These are phyloP conservation scores for Gastracanthus pulcherrimus DNA, from an alignment of 2,888 invertebrate genomes.

Conservation along the genomic window DNA sequence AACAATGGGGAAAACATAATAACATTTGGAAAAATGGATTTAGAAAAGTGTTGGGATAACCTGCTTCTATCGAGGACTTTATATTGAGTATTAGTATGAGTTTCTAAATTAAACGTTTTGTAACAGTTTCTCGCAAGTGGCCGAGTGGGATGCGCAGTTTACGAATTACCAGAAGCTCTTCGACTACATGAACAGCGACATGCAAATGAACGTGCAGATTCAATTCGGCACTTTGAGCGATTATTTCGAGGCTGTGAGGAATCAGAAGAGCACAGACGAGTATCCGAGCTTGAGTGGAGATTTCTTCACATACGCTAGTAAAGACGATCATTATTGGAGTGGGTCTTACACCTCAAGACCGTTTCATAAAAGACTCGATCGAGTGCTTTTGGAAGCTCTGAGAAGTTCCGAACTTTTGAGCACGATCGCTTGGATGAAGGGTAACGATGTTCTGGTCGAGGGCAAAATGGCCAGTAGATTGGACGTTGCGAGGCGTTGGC, in stretches of 20 bases:
- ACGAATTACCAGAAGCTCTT: conserved; percentile 93
- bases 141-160: conserved; percentile 95
- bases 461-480: conserved; percentile 77
- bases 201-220: conserved; percentile 89
- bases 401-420: conserved; percentile 88
- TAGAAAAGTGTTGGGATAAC: too few relatives aligned
- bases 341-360: conserved; percentile 96
- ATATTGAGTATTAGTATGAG: too few relatives aligned
- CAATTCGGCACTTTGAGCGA: conserved; percentile 95
- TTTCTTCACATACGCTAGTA: conserved; percentile 97
- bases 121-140: conserved; percentile 85
- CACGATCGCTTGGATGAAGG: conserved; percentile 80
- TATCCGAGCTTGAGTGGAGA: conserved; percentile 94
- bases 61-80: too few relatives aligned
- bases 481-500: conserved; percentile 85
- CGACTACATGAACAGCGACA: conserved; percentile 90
- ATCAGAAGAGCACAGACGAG: conserved; percentile 79
- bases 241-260: conserved; percentile 89
- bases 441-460: conserved; percentile 71
- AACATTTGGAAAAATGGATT: too few relatives aligned
- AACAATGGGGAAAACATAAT: too few relatives aligned
- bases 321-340: conserved; percentile 97
- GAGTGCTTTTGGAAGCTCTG: conserved; percentile 84
- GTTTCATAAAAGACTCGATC: conserved; percentile 95
- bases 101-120: too few relatives aligned